Evolutionary conservation across 2,888 invertebrate genomes (phyloP).

Genomic region (Drosophila setosimentum): DNA sequence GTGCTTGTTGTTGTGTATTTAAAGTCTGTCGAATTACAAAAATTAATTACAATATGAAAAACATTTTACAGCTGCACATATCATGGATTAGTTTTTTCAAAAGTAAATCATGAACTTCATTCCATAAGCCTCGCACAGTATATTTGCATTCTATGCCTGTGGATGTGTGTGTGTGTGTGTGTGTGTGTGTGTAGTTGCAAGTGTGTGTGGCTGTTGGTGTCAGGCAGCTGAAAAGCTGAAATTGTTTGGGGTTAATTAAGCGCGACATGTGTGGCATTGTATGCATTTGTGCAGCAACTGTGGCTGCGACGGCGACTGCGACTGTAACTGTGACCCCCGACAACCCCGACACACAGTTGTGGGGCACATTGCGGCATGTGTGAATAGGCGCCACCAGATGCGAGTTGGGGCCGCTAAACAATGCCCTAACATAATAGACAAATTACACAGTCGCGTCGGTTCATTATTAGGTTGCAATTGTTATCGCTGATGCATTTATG

Average conservation of each 20-base stretch:
- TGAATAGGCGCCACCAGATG: constrained; percentile 53
- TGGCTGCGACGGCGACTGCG: constrained; percentile 17
- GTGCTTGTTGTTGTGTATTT: not conserved
- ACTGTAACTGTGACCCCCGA: constrained; percentile 2
- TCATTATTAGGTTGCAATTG: constrained; percentile 64
- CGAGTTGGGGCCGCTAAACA: constrained; percentile 61
- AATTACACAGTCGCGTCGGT: constrained; percentile 62
- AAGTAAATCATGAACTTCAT: constrained; percentile 1
- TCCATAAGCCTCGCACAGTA: constrained; percentile 16
- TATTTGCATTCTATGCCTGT: not conserved
- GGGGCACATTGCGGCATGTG: constrained; percentile 63
- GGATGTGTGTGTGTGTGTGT: constrained; percentile 19
- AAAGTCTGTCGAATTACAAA: fast-evolving
- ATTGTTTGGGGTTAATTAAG: constrained; percentile 82
- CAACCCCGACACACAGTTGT: not conserved
- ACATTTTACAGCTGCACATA: not conserved
- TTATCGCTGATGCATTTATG: constrained; percentile 71
- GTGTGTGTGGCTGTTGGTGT: constrained; percentile 24
- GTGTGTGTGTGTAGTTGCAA: constrained; percentile 21
- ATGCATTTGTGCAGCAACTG: constrained; percentile 61
- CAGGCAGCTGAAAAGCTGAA: constrained; percentile 48
- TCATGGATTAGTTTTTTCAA: not conserved
- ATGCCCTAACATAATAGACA: constrained; percentile 73
- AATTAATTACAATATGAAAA: not conserved
- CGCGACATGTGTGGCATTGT: constrained; percentile 79